Percentiles rank a stretch among this genome's conserved stretches.
Evolutionary conservation across 1,140 invertebrate species (phyloP).

Genomic region (Onthophagus taurus): DNA sequence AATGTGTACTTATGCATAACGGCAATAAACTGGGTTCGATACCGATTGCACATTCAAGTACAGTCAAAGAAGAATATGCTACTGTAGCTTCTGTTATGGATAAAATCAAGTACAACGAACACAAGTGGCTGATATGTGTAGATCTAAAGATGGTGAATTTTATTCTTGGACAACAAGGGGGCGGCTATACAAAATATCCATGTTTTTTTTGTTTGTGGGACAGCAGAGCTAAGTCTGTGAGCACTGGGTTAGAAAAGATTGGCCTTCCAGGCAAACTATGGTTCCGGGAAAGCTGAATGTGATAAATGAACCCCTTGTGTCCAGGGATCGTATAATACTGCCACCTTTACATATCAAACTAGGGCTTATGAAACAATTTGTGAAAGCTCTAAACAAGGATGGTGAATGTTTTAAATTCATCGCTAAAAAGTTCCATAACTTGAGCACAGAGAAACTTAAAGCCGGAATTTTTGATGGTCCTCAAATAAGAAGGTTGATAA

Average conservation of each 20-base stretch:
- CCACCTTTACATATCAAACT: conserved; percentile 30
- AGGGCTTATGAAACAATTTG: conserved; percentile 31
- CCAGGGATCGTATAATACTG: conserved; percentile 21
- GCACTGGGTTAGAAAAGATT: conserved; percentile 15
- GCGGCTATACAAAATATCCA: conserved; percentile 14
- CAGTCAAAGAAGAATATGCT: conserved; percentile 4
- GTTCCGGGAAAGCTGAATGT: conserved; percentile 4
- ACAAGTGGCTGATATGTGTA: conserved; percentile 17
- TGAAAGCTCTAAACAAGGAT: conserved; percentile 27
- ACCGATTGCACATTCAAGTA: conserved; percentile 10
- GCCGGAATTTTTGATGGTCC: conserved; percentile 18
- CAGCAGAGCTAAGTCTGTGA: conserved; percentile 16
- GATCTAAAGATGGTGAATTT: conserved; percentile 17
- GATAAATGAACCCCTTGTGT: conserved; percentile 1
- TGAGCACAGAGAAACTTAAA: conserved; percentile 9
- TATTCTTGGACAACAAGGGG: conserved; percentile 16
- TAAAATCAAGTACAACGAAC: conserved; percentile 14
- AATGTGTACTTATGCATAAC: conserved; percentile 10
- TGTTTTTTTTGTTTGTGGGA: conserved; percentile 20
- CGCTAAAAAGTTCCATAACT: background rate
- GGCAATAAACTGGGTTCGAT: conserved; percentile 7
- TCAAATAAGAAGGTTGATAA: conserved; percentile 22
- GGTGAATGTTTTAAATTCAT: conserved; percentile 20
- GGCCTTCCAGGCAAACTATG: conserved; percentile 9
- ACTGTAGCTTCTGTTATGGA: conserved; percentile 1